A percentile compares a stretch with the other conserved stretches of the same genome.
phyloP scores from a whole-genome alignment of 2,797 vertebrate genomes.

The Acropternis orthonyx region DNA sequence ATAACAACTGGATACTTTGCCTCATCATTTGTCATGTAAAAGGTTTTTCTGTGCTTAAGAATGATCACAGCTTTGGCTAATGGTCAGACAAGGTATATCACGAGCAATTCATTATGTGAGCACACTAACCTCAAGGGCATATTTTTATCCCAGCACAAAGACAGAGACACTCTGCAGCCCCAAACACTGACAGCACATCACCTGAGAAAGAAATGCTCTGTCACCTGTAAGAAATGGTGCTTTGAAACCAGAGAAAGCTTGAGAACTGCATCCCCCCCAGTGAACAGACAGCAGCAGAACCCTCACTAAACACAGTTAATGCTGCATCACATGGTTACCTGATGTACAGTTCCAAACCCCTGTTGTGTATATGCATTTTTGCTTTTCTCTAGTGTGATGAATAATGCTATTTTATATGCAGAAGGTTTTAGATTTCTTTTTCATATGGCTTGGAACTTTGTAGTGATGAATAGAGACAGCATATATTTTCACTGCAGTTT shows the following conservation, averaged over 20 bases:
- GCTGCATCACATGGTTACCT: not conserved
- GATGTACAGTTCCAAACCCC: not conserved
- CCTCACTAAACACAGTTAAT: not conserved
- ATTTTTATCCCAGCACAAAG: not conserved
- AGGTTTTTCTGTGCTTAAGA: not conserved
- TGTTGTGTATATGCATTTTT: not conserved
- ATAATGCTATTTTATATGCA: not conserved
- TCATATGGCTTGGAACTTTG: not conserved
- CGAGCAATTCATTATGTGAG: not conserved
- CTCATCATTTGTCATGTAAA: not conserved
- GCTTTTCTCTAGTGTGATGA: not conserved
- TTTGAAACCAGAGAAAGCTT: not conserved
- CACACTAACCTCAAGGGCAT: not conserved
- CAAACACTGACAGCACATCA: not conserved
- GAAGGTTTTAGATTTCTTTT: not conserved
- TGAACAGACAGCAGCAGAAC: not conserved
- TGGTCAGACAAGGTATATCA: not conserved
- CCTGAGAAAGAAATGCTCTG: not conserved
- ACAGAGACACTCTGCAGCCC: not conserved
- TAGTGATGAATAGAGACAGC: not conserved
- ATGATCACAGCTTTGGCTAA: not conserved
- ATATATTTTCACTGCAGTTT: not conserved
- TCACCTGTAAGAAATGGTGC: not conserved
- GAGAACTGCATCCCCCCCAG: not conserved
- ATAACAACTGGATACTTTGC: not conserved